Base-by-base conservation (phyloP, 1,140 invertebrate species). In the Apis dorsata region DNA sequence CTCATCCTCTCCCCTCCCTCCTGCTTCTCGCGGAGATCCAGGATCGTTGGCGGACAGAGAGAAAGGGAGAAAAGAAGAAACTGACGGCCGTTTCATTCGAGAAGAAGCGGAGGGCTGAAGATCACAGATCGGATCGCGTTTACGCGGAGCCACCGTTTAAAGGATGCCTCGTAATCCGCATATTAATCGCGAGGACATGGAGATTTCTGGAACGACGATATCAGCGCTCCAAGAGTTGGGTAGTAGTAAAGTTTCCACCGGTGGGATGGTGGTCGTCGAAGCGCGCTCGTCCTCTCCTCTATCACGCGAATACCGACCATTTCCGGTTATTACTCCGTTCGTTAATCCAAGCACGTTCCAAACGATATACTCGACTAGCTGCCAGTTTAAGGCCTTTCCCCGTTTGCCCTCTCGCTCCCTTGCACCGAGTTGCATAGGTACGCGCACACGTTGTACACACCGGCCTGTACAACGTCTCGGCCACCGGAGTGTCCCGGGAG, bases 241-340 rank as follows among this genome's bases (percentile, higher is more conserved):
- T 34, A 34, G 24, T 62, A 70, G 80, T 83, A 78, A 90, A 90
- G 87, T 90, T 90, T 88, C 88, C 81, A 84, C 76, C 79, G 84
- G n/a, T 66, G 79, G 49, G 71, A 65, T 69, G 13, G n/a, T 15
- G 57, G 24, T 2, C 34, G 24, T 2, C 34, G 34, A 34, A 34
- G 0, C 34, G 34, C 28, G 28, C 28, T 2, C 24, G 24, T 15
- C 10, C 34, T 66, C 60, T 28, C 59, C 24, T 34, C 53, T 53
- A 11, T 9, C 7, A 72, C 9, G 84, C 84, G 86, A 90, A 87
- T 81, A 79, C 81, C 86, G 85, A 86, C 88, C 88, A 90, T 34
- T 90, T 90, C 89, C 86, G 84, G 89, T 90, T 90, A 90, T 90
- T 90, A 90, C 90, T 90, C 34, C 89, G 90, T 90, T 90, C 89